Base-by-base conservation (phyloP, 2,888 invertebrate species). In the Ischnus inquisitorius region DNA sequence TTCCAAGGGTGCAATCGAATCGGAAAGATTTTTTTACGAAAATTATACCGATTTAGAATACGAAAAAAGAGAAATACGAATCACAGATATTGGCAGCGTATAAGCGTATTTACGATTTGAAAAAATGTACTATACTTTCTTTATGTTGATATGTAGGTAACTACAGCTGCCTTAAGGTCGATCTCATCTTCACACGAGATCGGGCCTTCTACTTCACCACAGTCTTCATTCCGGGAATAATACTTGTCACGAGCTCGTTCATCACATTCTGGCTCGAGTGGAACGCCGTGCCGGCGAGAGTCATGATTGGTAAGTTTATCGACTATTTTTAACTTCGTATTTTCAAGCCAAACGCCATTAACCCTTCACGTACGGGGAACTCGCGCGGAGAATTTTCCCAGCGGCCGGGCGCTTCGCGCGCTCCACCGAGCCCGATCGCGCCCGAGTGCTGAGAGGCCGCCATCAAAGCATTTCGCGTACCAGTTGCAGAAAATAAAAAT, bases 181-280 rank as follows among this genome's bases (percentile, higher is more conserved):
- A 98, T 94, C 95, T 98, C 94, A 97, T 97, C 94, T 98, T 98
- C 95, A 98, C 98, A 90, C 95, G 98, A 94, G 98, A 98, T 95
- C 96, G 98, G 95, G 98, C 98, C 94, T 98, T 98, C 96, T 98
- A 98, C 96, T 98, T 98, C 95, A 98, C 98, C 92, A 98, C 98
- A 93, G 98, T 98, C 94, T 98, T 98, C 95, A 98, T 98, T 95
- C 98, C 98, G 92, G 98, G 98, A 93, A 98, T 98, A 94, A 98
- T 98, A 95, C 96, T 98, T 95, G 98, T 98, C 94, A 98, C 98
- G 90, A 98, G 98, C 94, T 98, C 98, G 92, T 98, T 98, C 96
- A 98, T 98, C 95, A 98, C 98, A 93, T 98, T 98, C 95, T 98
- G 98, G 98, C 96, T 98, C 94, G 98, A 98, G 95, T 98, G 98